phyloP scores from a whole-genome alignment of 2,797 vertebrate species.

The Nothura maculosa region DNA sequence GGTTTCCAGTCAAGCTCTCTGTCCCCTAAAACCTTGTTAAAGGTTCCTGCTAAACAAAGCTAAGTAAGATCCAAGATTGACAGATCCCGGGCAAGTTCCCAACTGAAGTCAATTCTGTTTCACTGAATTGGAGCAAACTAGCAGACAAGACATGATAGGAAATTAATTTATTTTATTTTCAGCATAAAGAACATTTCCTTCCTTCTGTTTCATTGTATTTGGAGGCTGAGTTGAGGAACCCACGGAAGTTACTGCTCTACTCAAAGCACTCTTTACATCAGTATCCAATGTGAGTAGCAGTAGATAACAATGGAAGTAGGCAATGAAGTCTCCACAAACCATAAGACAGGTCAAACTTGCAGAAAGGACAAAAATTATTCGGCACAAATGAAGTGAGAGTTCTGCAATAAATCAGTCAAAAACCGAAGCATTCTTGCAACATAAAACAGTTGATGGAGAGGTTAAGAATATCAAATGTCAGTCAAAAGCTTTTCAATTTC shows the following conservation, averaged over 20 bases:
- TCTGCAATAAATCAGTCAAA: background rate
- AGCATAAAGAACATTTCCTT: background rate
- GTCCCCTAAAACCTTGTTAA: background rate
- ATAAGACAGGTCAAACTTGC: background rate
- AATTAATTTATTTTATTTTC: background rate
- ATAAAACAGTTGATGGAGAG: background rate
- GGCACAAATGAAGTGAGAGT: background rate
- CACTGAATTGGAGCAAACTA: background rate
- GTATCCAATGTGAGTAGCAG: background rate
- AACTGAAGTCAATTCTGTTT: background rate
- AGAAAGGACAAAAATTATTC: background rate
- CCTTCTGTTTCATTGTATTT: background rate
- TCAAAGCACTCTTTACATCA: background rate
- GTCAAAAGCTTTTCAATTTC: background rate
- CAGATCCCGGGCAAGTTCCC: background rate
- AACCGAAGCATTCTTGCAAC: background rate
- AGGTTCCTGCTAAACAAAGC: background rate
- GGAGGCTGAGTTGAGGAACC: background rate
- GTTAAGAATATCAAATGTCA: background rate
- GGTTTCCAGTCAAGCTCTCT: background rate
- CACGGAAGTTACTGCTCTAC: background rate
- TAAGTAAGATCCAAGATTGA: background rate
- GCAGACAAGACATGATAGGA: background rate
- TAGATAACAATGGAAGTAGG: background rate
- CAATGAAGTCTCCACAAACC: background rate